Percentiles rank a stretch among this genome's conserved stretches.
phyloP scores from a whole-genome alignment of 2,888 invertebrate genomes.

The Machimus atricapillus region DNA sequence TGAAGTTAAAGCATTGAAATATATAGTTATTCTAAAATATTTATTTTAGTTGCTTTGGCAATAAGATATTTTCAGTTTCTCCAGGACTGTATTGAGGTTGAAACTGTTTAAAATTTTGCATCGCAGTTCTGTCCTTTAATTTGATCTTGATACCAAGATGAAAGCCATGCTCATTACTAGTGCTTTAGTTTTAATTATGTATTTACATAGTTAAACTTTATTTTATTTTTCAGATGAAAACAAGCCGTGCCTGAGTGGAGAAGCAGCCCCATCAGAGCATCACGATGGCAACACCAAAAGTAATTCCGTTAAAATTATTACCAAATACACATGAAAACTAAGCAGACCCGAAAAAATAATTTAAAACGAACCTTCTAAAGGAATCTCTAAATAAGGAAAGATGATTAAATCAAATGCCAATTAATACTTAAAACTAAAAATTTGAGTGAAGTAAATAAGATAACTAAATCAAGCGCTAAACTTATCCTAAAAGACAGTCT shows the following conservation, averaged over 20 bases:
- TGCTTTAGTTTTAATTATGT: too few relatives aligned
- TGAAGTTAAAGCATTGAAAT: too few relatives aligned
- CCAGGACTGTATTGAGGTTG: too few relatives aligned
- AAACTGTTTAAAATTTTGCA: too few relatives aligned
- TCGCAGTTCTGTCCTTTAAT: too few relatives aligned
- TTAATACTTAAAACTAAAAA: not conserved
- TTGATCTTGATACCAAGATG: too few relatives aligned
- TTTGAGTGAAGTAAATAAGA: not conserved
- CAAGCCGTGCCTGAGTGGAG: not conserved
- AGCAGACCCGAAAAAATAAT: not conserved
- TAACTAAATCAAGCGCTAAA: conserved; percentile 18
- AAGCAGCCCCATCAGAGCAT: not conserved
- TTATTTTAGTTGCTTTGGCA: too few relatives aligned
- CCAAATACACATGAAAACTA: conserved; percentile 27
- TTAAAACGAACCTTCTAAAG: not conserved
- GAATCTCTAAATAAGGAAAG: not conserved
- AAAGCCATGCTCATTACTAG: too few relatives aligned
- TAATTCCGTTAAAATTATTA: conserved; percentile 25
- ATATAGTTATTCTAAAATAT: too few relatives aligned
- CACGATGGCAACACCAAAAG: conserved; percentile 13
- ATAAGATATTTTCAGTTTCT: too few relatives aligned
- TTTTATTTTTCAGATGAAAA: not conserved
- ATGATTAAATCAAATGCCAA: not conserved
- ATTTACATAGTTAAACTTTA: not conserved
- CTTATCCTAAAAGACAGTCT: not conserved